These are phyloP conservation scores for Acrossocheilus wenchowensis DNA, from an alignment of 2,797 vertebrate genomes.

Conservation along the genomic window DNA sequence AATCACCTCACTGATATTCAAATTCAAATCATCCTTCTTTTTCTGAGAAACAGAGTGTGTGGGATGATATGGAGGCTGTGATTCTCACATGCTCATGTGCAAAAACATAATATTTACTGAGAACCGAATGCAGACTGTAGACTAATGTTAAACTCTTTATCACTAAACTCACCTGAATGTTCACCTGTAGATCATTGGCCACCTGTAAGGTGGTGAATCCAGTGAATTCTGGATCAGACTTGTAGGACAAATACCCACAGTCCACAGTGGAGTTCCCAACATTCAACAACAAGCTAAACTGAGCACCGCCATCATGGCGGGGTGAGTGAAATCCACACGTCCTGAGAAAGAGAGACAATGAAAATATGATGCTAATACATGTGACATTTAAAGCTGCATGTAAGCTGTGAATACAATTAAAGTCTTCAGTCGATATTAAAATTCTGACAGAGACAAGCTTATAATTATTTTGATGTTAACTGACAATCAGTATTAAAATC, in stretches of 20 bases:
- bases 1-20: constrained; percentile 78
- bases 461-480: not conserved
- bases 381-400: not conserved
- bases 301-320: not conserved
- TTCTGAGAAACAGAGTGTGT: constrained; percentile 77
- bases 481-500: not conserved
- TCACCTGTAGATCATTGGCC: constrained; percentile 50
- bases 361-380: not conserved
- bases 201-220: constrained; percentile 68
- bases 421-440: not conserved
- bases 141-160: not conserved
- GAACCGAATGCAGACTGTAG: not conserved
- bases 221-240: constrained; percentile 84
- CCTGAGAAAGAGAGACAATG: constrained; percentile 54
- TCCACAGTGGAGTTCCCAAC: constrained; percentile 77
- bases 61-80: not conserved
- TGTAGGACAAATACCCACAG: constrained; percentile 78
- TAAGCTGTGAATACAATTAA: not conserved
- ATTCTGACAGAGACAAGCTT: not conserved
- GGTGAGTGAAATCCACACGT: constrained; percentile 59
- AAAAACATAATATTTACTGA: not conserved
- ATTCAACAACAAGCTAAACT: constrained; percentile 66
- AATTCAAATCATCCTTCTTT: constrained; percentile 82
- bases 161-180: constrained; percentile 68
- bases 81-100: not conserved